Conservation (phyloP, 2,888 invertebrate species). For the Tuberolachnus salignus region DNA sequence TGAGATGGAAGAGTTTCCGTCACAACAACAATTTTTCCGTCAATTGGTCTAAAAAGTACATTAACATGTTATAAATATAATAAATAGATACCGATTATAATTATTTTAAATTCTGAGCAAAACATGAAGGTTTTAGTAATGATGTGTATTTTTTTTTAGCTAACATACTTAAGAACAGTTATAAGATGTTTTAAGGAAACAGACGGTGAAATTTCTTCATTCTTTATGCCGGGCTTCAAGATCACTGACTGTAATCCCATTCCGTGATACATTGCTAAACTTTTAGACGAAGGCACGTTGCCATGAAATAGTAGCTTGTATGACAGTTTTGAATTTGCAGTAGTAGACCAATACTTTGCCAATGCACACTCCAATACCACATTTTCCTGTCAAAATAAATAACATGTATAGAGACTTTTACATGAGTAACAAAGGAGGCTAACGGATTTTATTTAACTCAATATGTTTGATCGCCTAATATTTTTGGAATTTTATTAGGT, state of each 20-base stretch:
- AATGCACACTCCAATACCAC: slow-evolving; percentile 85
- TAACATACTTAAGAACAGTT: slow-evolving; percentile 70
- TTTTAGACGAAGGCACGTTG: slow-evolving; percentile 71
- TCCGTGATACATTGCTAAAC: slow-evolving; percentile 74
- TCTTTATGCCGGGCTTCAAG: slow-evolving; percentile 70
- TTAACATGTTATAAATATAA: not conserved
- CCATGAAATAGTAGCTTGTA: slow-evolving; percentile 85
- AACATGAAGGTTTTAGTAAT: no score
- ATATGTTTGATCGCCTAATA: no score
- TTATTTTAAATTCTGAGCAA: no score
- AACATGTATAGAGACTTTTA: not conserved
- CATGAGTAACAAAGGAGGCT: no score
- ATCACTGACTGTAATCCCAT: slow-evolving; percentile 77
- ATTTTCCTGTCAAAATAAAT: slow-evolving; percentile 67
- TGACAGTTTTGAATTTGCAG: slow-evolving; percentile 74
- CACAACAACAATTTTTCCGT: slow-evolving; percentile 79
- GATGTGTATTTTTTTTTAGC: not conserved
- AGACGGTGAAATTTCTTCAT: slow-evolving; percentile 80
- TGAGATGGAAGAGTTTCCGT: slow-evolving; percentile 65
- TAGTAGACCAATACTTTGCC: slow-evolving; percentile 93
- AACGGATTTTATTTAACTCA: no score
- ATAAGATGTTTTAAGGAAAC: slow-evolving; percentile 78
- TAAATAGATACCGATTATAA: not conserved
- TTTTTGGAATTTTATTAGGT: no score
- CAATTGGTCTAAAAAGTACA: slow-evolving; percentile 72